Percentiles rank a stretch among this genome's conserved stretches.
These are phyloP conservation scores for Pardalotus punctatus DNA, from an alignment of 2,113 vertebrate species.

Conservation along the genomic window DNA sequence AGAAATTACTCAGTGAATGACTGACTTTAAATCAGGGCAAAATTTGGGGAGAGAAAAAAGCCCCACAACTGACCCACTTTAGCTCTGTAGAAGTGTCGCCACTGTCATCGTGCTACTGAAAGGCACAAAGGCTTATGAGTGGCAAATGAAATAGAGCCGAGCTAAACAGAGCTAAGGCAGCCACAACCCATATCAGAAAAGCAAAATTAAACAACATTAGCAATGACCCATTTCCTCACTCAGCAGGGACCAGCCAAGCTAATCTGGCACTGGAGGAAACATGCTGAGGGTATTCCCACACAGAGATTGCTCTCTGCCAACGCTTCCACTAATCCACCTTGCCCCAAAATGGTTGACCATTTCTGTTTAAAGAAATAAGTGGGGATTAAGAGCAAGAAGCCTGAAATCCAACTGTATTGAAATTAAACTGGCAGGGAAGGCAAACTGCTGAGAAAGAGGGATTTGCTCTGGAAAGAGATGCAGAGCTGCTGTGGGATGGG, in stretches of 20 bases:
- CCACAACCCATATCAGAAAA: not conserved
- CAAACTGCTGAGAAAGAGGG: not conserved
- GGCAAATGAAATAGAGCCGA: accelerated
- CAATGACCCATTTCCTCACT: not conserved
- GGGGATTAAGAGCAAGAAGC: constrained; percentile 32
- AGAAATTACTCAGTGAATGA: not conserved
- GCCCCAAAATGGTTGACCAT: not conserved
- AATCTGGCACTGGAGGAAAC: not conserved
- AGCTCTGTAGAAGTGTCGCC: not conserved
- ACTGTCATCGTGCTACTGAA: not conserved
- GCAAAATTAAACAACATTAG: not conserved
- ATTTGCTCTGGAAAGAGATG: not conserved
- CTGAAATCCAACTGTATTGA: constrained; percentile 5
- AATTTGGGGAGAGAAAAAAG: not conserved
- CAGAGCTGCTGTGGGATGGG: not conserved
- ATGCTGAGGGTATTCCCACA: not conserved
- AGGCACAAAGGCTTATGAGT: not conserved
- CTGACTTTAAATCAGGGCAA: not conserved
- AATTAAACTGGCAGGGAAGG: constrained; percentile 4
- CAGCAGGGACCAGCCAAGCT: not conserved
- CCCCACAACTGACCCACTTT: not conserved
- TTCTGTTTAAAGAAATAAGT: constrained; percentile 30
- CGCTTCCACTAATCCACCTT: not conserved
- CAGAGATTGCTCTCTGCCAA: not conserved
- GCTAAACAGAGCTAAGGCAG: not conserved